Base-by-base conservation (phyloP, 2,797 vertebrate genomes). In the Falco cherrug region DNA sequence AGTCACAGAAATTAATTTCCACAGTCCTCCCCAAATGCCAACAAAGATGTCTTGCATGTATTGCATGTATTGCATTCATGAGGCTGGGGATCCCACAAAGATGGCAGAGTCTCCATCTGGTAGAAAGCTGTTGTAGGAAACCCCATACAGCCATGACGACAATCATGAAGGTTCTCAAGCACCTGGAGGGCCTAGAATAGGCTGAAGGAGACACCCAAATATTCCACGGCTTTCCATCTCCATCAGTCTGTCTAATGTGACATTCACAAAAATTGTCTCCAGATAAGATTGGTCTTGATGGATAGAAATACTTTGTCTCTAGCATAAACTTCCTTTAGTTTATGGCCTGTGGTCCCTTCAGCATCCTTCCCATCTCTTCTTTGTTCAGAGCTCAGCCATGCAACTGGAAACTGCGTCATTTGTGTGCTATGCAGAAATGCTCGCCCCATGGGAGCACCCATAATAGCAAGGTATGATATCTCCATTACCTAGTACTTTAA, bases 361-460 rank as follows among this genome's bases (percentile, higher is more conserved):
- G 13, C n/a, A 33, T n/a, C 37, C 33, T 71, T 69, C 35, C 22
- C 4, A 1, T 29, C 45, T 88, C 21, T 50, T 35, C 16, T 39
- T 35, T 33, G 4, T 13, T 56, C 75, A 37, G 48, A 81, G 17
- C 31, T 92, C 51, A 13, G 24, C 35, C 15, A 2, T 8, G 15
- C 16, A 50, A 10, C 0, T 81, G 33, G 48, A 57, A 68, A 13
- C 10, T 2, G 31, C 5, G 1, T 11, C 24, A 35, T 51, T 47
- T 81, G 9, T n/a, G 17, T 7, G 33, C 9, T 37, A 18, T 10
- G 45, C 28, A 53, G 57, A 61, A 85, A 64, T 5, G 1, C 31
- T 75, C 0, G 0, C 13, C 45, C 45, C 28, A 7, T 1, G 3
- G n/a, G 21, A 91, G 17, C 45, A 73, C 25, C 17, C 31, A 26